Conservation (phyloP, 53 echinoderm and acorn worm genomes). For the Paracentrotus lividus region DNA sequence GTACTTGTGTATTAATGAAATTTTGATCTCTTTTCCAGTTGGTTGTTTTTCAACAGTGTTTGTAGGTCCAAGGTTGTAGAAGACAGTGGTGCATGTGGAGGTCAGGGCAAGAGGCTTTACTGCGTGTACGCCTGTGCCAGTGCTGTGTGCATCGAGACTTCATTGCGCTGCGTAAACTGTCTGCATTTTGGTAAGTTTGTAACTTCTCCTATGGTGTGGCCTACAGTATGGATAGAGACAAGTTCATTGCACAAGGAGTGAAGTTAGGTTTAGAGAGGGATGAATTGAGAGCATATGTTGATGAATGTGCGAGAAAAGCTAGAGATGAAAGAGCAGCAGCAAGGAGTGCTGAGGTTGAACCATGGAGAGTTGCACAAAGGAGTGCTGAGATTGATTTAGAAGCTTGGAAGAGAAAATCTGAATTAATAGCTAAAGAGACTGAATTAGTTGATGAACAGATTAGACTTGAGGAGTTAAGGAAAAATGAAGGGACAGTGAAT, state of each 20-base stretch:
- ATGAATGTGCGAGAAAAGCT: slow-evolving; percentile 45
- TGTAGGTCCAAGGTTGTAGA: background rate
- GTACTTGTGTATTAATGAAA: too few relatives aligned
- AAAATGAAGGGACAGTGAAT: background rate
- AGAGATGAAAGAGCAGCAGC: slow-evolving; percentile 43
- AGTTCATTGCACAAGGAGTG: slow-evolving; percentile 59
- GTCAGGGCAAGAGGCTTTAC: background rate
- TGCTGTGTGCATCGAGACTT: background rate
- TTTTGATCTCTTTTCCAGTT: too few relatives aligned
- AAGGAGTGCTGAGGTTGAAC: slow-evolving; percentile 6
- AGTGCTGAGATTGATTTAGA: background rate
- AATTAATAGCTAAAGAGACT: too few relatives aligned
- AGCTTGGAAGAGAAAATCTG: too few relatives aligned
- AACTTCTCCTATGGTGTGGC: background rate
- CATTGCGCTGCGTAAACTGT: background rate
- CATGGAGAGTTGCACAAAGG: too few relatives aligned
- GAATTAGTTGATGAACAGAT: too few relatives aligned
- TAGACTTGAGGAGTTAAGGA: background rate
- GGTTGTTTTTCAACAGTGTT: background rate
- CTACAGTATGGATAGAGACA: slow-evolving; percentile 54
- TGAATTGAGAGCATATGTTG: slow-evolving; percentile 50
- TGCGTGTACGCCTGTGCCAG: background rate
- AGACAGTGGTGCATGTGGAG: background rate
- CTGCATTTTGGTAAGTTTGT: background rate
- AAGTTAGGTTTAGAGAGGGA: slow-evolving; percentile 14